These are phyloP conservation scores for Rhynchomys soricoides DNA, from an alignment of 2,113 vertebrate species.

Conservation along the genomic window DNA sequence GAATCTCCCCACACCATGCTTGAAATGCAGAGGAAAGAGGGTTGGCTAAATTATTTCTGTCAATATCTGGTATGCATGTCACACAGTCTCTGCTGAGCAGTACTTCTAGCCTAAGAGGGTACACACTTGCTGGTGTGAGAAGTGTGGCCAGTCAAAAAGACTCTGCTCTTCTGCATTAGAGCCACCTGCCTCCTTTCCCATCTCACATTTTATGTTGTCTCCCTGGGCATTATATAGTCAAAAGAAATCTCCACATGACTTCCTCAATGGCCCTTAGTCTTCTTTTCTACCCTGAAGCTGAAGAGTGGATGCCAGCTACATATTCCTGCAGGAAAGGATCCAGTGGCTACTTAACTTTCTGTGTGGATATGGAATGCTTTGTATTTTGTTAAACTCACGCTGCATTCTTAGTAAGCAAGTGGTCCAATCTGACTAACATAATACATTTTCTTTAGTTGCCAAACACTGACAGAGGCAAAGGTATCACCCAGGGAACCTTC, in stretches of 20 bases:
- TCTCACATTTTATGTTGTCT: slow-evolving; percentile 70
- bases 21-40: slow-evolving; percentile 22
- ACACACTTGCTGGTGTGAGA: background rate
- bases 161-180: background rate
- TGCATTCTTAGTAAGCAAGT: slow-evolving; percentile 78
- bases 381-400: slow-evolving; percentile 71
- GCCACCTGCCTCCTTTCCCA: background rate
- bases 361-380: slow-evolving; percentile 67
- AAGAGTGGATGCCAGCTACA: slow-evolving; percentile 71
- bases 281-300: slow-evolving; percentile 72
- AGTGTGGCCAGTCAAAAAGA: background rate
- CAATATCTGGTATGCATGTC: background rate
- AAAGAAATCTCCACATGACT: slow-evolving; percentile 74
- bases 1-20: background rate
- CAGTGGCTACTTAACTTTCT: slow-evolving; percentile 81
- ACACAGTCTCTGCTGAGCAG: background rate
- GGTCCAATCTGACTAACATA: slow-evolving; percentile 80
- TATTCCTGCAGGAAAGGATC: slow-evolving; percentile 79
- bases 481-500: slow-evolving; percentile 80
- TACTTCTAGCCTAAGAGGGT: slow-evolving; percentile 31
- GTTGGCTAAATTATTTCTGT: background rate
- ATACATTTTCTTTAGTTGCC: slow-evolving; percentile 75
- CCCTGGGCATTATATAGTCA: slow-evolving; percentile 73
- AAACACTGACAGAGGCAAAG: slow-evolving; percentile 78
- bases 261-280: slow-evolving; percentile 65